These are phyloP conservation scores for Paramormyrops kingsleyae DNA, from an alignment of 2,113 vertebrate species.

Conservation along the genomic window DNA sequence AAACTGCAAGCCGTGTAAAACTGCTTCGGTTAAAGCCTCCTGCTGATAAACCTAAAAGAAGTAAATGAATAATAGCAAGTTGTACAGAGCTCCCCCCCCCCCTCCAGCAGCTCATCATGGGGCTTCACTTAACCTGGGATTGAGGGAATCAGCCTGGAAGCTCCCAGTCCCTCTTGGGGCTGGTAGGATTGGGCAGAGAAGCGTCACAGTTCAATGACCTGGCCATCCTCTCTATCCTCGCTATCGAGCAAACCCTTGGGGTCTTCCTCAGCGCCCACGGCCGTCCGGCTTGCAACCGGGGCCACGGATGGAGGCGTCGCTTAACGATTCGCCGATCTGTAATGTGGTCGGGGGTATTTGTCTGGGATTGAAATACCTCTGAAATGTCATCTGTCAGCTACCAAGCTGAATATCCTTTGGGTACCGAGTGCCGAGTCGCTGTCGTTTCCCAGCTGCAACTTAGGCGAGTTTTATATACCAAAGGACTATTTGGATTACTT, in stretches of 20 bases:
- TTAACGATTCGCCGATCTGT: background rate
- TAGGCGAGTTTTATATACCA: background rate
- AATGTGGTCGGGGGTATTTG: background rate
- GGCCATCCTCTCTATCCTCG: background rate
- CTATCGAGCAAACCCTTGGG: background rate
- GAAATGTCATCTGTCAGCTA: background rate
- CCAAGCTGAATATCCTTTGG: background rate
- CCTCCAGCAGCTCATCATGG: background rate
- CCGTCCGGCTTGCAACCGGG: background rate
- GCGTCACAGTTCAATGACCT: background rate
- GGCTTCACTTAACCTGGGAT: background rate
- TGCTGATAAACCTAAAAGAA: background rate
- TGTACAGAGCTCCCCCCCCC: background rate
- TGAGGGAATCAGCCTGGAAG: background rate
- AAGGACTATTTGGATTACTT: background rate
- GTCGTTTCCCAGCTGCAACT: background rate
- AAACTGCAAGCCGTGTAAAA: background rate
- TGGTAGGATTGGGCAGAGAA: background rate
- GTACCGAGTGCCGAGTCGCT: background rate
- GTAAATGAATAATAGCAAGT: background rate
- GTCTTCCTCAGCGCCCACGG: background rate
- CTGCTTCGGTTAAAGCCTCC: background rate
- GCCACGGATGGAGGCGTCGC: background rate
- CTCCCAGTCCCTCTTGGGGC: background rate
- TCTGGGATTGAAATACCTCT: conserved; percentile 6